These are phyloP conservation scores for Desmodus rotundus DNA, from an alignment of 2,113 vertebrate genomes.

Conservation along the genomic window DNA sequence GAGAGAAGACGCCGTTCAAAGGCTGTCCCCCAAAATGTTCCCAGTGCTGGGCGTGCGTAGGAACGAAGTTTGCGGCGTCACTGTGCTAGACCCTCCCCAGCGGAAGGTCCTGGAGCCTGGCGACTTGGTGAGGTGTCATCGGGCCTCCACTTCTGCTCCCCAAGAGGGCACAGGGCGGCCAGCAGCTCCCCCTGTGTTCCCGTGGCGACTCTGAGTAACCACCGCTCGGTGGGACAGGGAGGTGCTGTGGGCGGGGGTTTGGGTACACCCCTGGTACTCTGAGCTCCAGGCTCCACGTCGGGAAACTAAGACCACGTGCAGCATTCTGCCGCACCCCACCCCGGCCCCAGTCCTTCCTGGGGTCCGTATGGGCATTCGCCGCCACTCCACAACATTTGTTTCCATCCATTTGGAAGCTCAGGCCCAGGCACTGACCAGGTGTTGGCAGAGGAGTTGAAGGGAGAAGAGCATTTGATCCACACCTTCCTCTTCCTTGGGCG, in stretches of 20 bases:
- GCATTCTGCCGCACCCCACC: too few species aligned
- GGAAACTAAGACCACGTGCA: too few species aligned
- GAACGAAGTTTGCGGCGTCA: fast-evolving
- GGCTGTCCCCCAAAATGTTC: background rate
- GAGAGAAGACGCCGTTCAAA: slow-evolving; percentile 57
- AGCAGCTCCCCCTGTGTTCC: background rate
- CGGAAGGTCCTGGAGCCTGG: background rate
- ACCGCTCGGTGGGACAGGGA: too few species aligned
- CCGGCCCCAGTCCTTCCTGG: too few species aligned
- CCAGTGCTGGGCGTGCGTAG: background rate
- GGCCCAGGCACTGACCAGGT: background rate
- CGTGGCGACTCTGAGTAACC: background rate
- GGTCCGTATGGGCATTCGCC: too few species aligned
- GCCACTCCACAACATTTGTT: too few species aligned
- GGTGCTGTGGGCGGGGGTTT: fast-evolving
- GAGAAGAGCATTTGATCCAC: background rate
- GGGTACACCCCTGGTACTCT: too few species aligned
- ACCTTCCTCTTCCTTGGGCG: slow-evolving; percentile 65
- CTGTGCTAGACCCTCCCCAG: fast-evolving
- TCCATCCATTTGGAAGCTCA: background rate
- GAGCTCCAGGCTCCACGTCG: too few species aligned
- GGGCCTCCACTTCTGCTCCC: background rate
- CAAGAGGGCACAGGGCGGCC: background rate
- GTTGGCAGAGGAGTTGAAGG: background rate
- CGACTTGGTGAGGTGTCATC: background rate